Percentiles rank a stretch among this genome's conserved stretches.
phyloP scores from a whole-genome alignment of 1,140 invertebrate genomes.

The Vanessa atalanta region DNA sequence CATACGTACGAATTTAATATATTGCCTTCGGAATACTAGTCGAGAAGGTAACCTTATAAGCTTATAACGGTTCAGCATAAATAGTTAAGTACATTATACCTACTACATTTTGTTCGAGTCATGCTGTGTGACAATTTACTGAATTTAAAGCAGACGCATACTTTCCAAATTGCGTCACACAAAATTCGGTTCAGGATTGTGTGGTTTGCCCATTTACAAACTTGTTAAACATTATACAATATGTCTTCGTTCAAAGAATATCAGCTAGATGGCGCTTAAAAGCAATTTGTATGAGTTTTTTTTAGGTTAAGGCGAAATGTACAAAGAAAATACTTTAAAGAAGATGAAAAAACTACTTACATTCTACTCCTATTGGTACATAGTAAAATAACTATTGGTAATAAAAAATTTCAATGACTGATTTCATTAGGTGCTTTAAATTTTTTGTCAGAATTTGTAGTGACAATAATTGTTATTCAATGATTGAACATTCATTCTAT shows the following conservation, averaged over 20 bases:
- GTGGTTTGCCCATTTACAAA: conserved; percentile 23
- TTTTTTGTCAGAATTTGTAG: conserved; percentile 15
- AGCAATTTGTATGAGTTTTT: not conserved
- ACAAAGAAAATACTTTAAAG: not conserved
- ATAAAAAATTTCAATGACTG: too few species aligned
- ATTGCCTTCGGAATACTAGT: not conserved
- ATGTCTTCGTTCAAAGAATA: not conserved
- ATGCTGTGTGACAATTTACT: conserved; percentile 1
- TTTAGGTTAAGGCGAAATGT: not conserved
- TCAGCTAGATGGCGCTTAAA: conserved; percentile 37
- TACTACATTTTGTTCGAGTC: not conserved
- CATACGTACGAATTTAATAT: not conserved
- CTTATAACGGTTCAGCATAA: not conserved
- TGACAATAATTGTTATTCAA: conserved; percentile 39
- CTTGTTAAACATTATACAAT: conserved; percentile 13
- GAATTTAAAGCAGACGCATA: conserved; percentile 40
- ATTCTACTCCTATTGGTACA: too few species aligned
- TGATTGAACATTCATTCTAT: conserved; percentile 28
- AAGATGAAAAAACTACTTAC: too few species aligned
- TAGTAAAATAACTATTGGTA: too few species aligned
- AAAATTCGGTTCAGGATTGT: conserved; percentile 50
- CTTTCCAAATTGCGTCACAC: conserved; percentile 72
- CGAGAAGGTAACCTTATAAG: not conserved
- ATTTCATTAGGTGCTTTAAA: not conserved
- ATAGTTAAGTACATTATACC: not conserved